Percentiles rank a stretch among this genome's conserved stretches.
These are phyloP conservation scores for Drosophila rellima DNA, from an alignment of 2,888 invertebrate genomes.

Conservation along the genomic window DNA sequence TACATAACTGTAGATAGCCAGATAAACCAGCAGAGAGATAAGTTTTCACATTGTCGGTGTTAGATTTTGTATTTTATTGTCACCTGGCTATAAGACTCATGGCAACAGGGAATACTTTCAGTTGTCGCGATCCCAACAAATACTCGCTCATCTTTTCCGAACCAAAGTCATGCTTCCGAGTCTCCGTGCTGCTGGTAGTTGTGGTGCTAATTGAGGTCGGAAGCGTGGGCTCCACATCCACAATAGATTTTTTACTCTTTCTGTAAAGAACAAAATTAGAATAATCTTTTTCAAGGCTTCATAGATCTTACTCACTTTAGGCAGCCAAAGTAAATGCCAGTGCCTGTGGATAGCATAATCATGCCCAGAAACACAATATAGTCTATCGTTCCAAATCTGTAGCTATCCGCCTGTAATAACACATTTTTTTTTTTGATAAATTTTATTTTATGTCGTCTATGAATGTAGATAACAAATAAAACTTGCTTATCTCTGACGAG, in stretches of 20 bases:
- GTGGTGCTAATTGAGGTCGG: slow-evolving; percentile 30
- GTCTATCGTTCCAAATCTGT: slow-evolving; percentile 86
- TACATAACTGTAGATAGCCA: slow-evolving; percentile 89
- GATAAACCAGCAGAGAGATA: slow-evolving; percentile 51
- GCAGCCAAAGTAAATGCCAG: slow-evolving; percentile 89
- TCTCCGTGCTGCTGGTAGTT: slow-evolving; percentile 19
- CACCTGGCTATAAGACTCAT: slow-evolving; percentile 95
- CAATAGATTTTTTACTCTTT: slow-evolving; percentile 53
- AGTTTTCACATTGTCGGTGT: slow-evolving; percentile 5
- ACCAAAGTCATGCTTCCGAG: slow-evolving; percentile 80
- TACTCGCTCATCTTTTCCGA: slow-evolving; percentile 89
- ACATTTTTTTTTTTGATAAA: slow-evolving; percentile 12
- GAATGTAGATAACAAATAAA: slow-evolving; percentile 6
- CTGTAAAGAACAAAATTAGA: slow-evolving; percentile 25
- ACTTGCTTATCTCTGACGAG: slow-evolving; percentile 20
- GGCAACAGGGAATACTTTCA: slow-evolving; percentile 93
- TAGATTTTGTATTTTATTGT: slow-evolving; percentile 17
- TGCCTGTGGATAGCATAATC: slow-evolving; percentile 90
- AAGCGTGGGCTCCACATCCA: slow-evolving; percentile 57
- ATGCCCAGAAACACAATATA: slow-evolving; percentile 91
- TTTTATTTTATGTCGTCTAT: slow-evolving; percentile 1
- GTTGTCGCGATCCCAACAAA: slow-evolving; percentile 90
- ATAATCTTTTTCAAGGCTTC: background rate
- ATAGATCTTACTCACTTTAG: slow-evolving; percentile 73
- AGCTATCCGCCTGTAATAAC: slow-evolving; percentile 46